phyloP scores from a whole-genome alignment of 2,797 vertebrate genomes.

The Austrolebias charrua region DNA sequence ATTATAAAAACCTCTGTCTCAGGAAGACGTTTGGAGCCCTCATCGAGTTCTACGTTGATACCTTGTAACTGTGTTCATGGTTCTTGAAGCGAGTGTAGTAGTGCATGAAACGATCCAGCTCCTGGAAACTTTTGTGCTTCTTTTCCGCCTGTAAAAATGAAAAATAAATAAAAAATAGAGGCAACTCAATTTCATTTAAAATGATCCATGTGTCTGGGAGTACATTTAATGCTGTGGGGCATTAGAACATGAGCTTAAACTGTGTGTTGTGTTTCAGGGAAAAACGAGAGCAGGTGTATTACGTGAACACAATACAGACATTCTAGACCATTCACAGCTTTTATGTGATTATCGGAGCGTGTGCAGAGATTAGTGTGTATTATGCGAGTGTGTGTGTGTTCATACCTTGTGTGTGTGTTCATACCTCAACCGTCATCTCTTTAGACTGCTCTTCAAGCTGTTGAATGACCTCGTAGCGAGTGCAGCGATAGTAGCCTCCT shows the following conservation, averaged over 20 bases:
- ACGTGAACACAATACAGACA: too few species aligned
- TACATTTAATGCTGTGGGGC: background rate
- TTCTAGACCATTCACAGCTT: background rate
- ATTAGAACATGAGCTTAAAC: background rate
- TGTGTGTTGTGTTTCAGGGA: background rate
- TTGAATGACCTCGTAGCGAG: conserved; percentile 97
- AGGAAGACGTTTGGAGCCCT: background rate
- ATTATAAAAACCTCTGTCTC: background rate
- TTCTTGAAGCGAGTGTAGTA: conserved; percentile 99
- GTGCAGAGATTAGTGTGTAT: background rate
- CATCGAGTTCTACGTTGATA: conserved; percentile 38
- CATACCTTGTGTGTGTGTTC: too few species aligned
- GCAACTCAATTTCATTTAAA: conserved; percentile 13
- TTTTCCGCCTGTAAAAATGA: conserved; percentile 92
- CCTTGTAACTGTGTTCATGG: conserved; percentile 98
- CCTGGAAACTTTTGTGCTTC: conserved; percentile 98
- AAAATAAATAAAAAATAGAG: background rate
- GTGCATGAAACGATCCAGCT: conserved; percentile 99
- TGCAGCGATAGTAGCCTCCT: conserved; percentile 97
- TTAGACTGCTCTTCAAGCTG: conserved; percentile 98
- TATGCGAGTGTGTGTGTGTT: background rate
- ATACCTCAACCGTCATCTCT: conserved; percentile 97
- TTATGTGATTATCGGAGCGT: background rate
- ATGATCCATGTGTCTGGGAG: too few species aligned
- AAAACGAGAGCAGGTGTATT: conserved; percentile 4